Evolutionary conservation across 2,797 vertebrate species (phyloP).

Genomic region (Ctenochaetus hawaiiensis): DNA sequence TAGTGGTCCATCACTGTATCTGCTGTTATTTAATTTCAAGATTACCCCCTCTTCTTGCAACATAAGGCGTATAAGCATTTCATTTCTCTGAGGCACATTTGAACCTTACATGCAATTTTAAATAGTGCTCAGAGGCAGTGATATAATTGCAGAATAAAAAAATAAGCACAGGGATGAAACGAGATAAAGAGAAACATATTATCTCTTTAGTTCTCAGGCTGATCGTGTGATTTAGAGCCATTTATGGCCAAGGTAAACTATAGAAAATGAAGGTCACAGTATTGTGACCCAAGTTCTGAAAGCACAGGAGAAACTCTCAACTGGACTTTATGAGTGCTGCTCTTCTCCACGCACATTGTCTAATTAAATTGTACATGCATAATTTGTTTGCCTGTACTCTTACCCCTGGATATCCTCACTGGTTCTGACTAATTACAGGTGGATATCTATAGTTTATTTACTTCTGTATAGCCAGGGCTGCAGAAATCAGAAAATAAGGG

Average conservation of each 20-base stretch:
- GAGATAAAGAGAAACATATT: background rate
- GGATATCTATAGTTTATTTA: no score
- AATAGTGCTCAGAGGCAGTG: constrained; percentile 39
- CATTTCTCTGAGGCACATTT: constrained; percentile 38
- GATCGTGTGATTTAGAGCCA: constrained; percentile 2
- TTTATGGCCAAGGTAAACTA: background rate
- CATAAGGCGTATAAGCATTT: constrained; percentile 31
- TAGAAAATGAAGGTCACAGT: background rate
- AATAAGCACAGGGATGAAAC: constrained; percentile 6
- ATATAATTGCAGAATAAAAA: constrained; percentile 15
- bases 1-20: constrained; percentile 1
- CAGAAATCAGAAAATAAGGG: no score
- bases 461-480: no score
- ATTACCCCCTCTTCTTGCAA: constrained; percentile 27
- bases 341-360: no score
- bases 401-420: no score
- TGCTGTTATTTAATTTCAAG: constrained; percentile 28
- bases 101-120: constrained; percentile 46
- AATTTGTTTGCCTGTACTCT: no score
- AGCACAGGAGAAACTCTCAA: no score
- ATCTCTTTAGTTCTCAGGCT: background rate
- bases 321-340: no score
- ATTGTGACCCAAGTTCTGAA: no score
- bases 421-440: no score
- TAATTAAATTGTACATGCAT: no score